Evolutionary conservation across 2,888 invertebrate species (phyloP), one percentile per base, ranked within the genome.

Genomic region (Rugalucina vietnamica): DNA sequence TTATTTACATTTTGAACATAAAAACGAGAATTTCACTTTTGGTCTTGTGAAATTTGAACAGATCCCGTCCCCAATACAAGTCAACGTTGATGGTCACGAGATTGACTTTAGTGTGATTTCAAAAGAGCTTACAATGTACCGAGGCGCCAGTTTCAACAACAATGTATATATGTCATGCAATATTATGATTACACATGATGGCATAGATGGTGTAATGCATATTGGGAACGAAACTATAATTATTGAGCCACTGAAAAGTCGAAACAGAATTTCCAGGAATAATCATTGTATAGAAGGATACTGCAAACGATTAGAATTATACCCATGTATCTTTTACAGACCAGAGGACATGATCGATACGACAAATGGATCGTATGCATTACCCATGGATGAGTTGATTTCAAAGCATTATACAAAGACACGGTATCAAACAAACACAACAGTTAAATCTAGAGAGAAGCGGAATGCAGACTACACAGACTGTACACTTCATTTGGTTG

Each of bases 401-500:
- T 43, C 43, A 8, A 18, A 43, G 43, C 43, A 43, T 18, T n/a
- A n/a, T n/a, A n/a, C n/a, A n/a, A n/a, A n/a, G n/a, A 43, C 43
- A 18, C 10, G 8, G 43, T 8, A 18, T 18, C 18, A 12, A 43
- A 43, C 8, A 43, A 18, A 43, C 43, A 8, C 60, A 29, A 60
- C 14, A 27, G 29, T 29, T 5, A 60, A 29, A 60, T 29, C 27
- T 12, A 70, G 72, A 70, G 24, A 36, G 39, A 78, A 76, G 65
- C 43, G 84, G 50, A 77, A 84, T 27, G 54, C 70, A 27, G 70
- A 36, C 1, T 36, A 84, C 36, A 84, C 76, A 32, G 85, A 89
- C 27, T 92, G 92, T 81, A 71, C 75, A 0, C 82, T 94, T 2
- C 92, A 93, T 83, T 74, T 94, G 36, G 91, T 92, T n/a, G 91